Evolutionary conservation across 92 coral and sea anemone species (phyloP).

Genomic region (Scolanthus callimorphus): DNA sequence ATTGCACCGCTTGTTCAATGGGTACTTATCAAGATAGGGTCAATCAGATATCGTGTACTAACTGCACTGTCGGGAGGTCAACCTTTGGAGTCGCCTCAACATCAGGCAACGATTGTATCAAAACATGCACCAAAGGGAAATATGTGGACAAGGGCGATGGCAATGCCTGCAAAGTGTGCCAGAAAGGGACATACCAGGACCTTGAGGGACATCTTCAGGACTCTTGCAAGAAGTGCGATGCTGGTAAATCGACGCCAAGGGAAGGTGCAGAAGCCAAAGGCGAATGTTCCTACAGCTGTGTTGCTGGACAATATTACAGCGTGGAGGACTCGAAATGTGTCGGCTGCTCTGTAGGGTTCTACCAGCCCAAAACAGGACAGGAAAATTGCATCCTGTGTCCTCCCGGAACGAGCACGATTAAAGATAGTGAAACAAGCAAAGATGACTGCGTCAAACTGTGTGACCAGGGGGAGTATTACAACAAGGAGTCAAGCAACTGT

Average conservation of each 20-base stretch:
- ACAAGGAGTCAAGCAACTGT: constrained; percentile 7
- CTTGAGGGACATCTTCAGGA: constrained; percentile 1
- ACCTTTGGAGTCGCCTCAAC: constrained; percentile 34
- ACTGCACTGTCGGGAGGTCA: constrained; percentile 30
- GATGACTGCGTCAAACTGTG: constrained; percentile 36
- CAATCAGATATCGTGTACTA: constrained; percentile 36
- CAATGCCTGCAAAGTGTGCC: constrained; percentile 30
- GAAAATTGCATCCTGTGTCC: constrained; percentile 14
- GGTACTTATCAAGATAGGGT: constrained; percentile 52
- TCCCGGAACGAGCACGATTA: constrained; percentile 26
- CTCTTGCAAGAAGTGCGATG: constrained; percentile 34
- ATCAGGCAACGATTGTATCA: constrained; percentile 12
- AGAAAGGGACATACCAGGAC: constrained; percentile 34
- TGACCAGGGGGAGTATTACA: constrained; percentile 31
- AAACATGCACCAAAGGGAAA: constrained; percentile 9
- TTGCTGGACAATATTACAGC: constrained; percentile 28
- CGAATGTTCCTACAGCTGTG: constrained; percentile 25
- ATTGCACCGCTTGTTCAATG: constrained; percentile 34
- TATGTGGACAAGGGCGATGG: constrained; percentile 1
- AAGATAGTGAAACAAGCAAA: constrained; percentile 11
- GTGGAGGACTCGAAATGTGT: constrained; percentile 13
- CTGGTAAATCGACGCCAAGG: constrained; percentile 23
- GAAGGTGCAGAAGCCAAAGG: constrained; percentile 18
- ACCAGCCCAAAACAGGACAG: constrained; percentile 24
- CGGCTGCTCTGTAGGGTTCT: constrained; percentile 38